Evolutionary conservation across 2,797 vertebrate species (phyloP).

Genomic region (Macrochelys suwanniensis): DNA sequence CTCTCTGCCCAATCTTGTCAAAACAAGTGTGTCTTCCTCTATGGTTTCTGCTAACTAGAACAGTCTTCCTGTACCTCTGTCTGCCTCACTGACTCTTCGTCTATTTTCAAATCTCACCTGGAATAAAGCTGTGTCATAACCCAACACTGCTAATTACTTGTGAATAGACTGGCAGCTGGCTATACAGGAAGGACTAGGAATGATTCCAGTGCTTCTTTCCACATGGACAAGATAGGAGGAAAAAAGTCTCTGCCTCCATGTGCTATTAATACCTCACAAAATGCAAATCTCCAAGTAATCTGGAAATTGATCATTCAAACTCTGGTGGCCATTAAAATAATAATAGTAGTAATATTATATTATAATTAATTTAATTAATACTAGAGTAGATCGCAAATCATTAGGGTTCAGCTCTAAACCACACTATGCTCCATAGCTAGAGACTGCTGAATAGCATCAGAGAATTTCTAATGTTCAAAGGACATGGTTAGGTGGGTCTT

Average conservation of each 20-base stretch:
- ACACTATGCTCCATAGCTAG: background rate
- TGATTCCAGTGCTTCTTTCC: background rate
- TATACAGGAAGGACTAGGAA: background rate
- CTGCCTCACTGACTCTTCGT: background rate
- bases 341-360: background rate
- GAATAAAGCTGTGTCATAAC: background rate
- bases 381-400: background rate
- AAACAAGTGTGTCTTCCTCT: background rate
- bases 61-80: background rate
- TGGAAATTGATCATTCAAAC: background rate
- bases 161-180: background rate
- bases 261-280: background rate
- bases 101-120: background rate
- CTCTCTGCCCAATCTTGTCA: background rate
- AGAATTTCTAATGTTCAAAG: background rate
- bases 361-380: background rate
- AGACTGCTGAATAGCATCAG: background rate
- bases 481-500: background rate
- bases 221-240: background rate
- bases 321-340: background rate
- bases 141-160: background rate
- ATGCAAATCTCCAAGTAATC: background rate
- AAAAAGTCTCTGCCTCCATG: fast-evolving
- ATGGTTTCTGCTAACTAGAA: background rate
- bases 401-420: background rate